Evolutionary conservation across 2,888 invertebrate species (phyloP).

Genomic region (Drosophila bunnanda): DNA sequence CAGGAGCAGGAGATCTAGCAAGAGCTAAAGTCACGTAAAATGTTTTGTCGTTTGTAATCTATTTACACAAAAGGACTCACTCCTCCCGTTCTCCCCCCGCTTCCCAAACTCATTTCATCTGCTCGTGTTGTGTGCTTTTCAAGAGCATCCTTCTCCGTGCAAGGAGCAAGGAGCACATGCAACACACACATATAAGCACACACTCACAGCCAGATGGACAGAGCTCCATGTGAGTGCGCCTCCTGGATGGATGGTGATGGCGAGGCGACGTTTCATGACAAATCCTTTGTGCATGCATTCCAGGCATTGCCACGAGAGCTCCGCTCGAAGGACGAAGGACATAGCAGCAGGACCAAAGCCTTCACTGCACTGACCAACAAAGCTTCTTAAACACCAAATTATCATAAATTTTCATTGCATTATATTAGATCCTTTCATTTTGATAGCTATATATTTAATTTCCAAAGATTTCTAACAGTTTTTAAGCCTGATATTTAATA

Average conservation of each 20-base stretch:
- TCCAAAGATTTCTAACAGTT: no score
- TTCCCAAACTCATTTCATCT: background rate
- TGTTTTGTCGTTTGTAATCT: conserved; percentile 83
- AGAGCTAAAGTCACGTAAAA: conserved; percentile 65
- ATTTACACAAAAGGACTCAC: conserved; percentile 74
- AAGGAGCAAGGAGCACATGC: conserved; percentile 29
- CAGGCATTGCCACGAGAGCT: conserved; percentile 15
- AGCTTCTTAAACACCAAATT: no score
- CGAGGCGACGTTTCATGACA: conserved; percentile 50
- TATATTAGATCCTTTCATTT: no score
- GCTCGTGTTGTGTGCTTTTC: conserved; percentile 52
- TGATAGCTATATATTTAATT: no score
- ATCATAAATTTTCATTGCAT: no score
- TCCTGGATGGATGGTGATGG: conserved; percentile 33
- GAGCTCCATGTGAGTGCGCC: background rate
- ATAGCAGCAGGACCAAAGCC: conserved; percentile 1
- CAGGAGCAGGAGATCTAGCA: background rate
- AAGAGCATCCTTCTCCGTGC: conserved; percentile 58
- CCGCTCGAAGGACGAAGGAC: background rate
- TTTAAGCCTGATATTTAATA: no score
- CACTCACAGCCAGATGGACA: conserved; percentile 13
- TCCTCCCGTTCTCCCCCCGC: background rate
- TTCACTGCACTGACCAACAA: background rate
- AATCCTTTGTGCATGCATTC: conserved; percentile 41
- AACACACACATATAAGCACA: conserved; percentile 6